These are phyloP conservation scores for Gephyroberyx darwinii DNA, from an alignment of 2,797 vertebrate genomes.

Conservation along the genomic window DNA sequence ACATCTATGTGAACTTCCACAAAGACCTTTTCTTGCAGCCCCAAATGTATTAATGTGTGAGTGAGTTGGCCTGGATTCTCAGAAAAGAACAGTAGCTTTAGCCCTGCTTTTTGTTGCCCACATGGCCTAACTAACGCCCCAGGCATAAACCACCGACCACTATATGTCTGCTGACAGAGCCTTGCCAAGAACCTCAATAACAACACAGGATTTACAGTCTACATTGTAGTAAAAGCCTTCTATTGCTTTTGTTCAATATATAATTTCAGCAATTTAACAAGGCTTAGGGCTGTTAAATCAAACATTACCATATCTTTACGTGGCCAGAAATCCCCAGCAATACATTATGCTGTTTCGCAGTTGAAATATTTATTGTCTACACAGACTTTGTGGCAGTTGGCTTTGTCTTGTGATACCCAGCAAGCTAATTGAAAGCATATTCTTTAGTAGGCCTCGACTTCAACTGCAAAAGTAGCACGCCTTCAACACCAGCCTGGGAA, in stretches of 20 bases:
- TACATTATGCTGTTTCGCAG: constrained; percentile 45
- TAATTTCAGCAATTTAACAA: constrained; percentile 68
- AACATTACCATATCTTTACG: constrained; percentile 69
- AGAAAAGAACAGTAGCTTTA: constrained; percentile 47
- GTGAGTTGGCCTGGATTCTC: constrained; percentile 44
- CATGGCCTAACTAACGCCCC: constrained; percentile 38
- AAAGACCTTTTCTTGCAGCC: constrained; percentile 49
- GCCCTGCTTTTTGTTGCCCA: constrained; percentile 49
- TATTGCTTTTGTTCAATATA: constrained; percentile 69
- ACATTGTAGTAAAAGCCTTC: constrained; percentile 53
- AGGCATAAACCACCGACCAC: constrained; percentile 56
- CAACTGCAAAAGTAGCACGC: constrained; percentile 20
- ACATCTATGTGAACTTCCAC: constrained; percentile 36
- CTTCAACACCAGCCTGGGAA: constrained; percentile 33
- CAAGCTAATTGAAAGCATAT: constrained; percentile 68
- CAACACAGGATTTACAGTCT: constrained; percentile 61
- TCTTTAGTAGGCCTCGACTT: constrained; percentile 33
- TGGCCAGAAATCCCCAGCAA: constrained; percentile 58
- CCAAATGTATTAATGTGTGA: constrained; percentile 31
- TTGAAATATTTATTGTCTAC: constrained; percentile 64
- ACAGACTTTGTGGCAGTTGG: constrained; percentile 29
- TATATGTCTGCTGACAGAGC: constrained; percentile 59
- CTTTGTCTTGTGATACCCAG: constrained; percentile 1
- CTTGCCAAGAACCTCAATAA: constrained; percentile 65
- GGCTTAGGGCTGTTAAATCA: constrained; percentile 63